phyloP scores from a whole-genome alignment of 2,113 vertebrate genomes.

The Scomber japonicus region DNA sequence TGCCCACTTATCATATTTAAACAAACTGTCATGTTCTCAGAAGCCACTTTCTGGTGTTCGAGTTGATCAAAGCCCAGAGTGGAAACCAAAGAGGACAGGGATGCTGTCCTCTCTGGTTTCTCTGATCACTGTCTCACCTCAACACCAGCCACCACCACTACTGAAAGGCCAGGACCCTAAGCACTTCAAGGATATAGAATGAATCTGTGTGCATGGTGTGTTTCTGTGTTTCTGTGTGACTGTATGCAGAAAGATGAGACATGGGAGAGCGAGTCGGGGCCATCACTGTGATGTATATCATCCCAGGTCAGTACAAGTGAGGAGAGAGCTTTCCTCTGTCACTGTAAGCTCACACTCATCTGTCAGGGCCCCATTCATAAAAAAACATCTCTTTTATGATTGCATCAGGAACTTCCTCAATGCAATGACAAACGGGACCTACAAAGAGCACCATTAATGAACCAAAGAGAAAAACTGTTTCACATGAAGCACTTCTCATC shows the following conservation, averaged over 20 bases:
- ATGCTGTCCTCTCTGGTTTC: conserved; percentile 54
- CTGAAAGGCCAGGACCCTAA: conserved; percentile 67
- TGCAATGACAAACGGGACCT: conserved; percentile 69
- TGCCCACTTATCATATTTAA: background rate
- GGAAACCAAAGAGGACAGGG: conserved; percentile 58
- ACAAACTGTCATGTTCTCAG: conserved; percentile 18
- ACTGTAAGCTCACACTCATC: conserved; percentile 76
- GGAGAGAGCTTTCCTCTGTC: conserved; percentile 71
- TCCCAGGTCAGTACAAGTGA: conserved; percentile 47
- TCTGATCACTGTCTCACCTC: conserved; percentile 62
- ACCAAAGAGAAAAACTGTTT: conserved; percentile 51
- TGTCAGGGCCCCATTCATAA: conserved; percentile 79
- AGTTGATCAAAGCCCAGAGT: conserved; percentile 52
- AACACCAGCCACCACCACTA: conserved; percentile 54
- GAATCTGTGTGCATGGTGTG: conserved; percentile 40
- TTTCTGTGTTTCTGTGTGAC: conserved; percentile 48
- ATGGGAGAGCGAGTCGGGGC: conserved; percentile 44
- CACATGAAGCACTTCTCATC: conserved; percentile 50
- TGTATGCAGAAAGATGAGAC: conserved; percentile 68
- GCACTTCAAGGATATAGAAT: conserved; percentile 71
- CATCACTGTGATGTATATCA: conserved; percentile 64
- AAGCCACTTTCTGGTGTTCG: conserved; percentile 8
- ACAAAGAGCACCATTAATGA: conserved; percentile 79
- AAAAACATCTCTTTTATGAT: conserved; percentile 83
- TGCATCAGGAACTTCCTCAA: conserved; percentile 75